These are phyloP conservation scores for Nomada lathburiana DNA, from an alignment of 2,888 invertebrate species.

Conservation along the genomic window DNA sequence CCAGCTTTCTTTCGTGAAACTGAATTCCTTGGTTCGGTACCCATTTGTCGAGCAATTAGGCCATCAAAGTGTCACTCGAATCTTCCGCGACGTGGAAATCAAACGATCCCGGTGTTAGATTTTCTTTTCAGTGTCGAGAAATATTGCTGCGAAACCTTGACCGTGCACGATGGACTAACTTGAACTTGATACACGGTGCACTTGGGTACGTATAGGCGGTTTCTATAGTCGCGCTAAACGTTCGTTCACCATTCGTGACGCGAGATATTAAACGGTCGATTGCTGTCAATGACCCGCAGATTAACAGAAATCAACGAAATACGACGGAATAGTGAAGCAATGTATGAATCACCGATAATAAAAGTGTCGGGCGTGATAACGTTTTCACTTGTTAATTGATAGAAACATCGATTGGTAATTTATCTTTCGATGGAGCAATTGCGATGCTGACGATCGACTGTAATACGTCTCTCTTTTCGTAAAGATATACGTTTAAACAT, in stretches of 20 bases:
- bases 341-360: background rate
- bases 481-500: slow-evolving; percentile 1
- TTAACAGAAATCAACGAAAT: background rate
- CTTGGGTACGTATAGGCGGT: slow-evolving; percentile 4
- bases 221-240: slow-evolving; percentile 37
- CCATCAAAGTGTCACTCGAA: too few species aligned
- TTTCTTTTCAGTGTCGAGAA: background rate
- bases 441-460: too few species aligned
- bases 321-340: background rate
- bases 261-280: slow-evolving; percentile 18
- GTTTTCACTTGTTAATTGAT: too few species aligned
- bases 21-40: too few species aligned
- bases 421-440: too few species aligned
- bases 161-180: slow-evolving; percentile 41
- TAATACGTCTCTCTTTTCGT: background rate
- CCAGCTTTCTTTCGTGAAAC: background rate
- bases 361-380: too few species aligned
- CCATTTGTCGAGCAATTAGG: too few species aligned
- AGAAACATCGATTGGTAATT: too few species aligned
- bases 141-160: slow-evolving; percentile 38
- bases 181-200: slow-evolving; percentile 55
- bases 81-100: too few species aligned
- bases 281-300: slow-evolving; percentile 30
- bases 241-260: slow-evolving; percentile 23
- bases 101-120: too few species aligned